Evolutionary conservation across 2,888 invertebrate genomes (phyloP).

Genomic region (Sericinus montela): DNA sequence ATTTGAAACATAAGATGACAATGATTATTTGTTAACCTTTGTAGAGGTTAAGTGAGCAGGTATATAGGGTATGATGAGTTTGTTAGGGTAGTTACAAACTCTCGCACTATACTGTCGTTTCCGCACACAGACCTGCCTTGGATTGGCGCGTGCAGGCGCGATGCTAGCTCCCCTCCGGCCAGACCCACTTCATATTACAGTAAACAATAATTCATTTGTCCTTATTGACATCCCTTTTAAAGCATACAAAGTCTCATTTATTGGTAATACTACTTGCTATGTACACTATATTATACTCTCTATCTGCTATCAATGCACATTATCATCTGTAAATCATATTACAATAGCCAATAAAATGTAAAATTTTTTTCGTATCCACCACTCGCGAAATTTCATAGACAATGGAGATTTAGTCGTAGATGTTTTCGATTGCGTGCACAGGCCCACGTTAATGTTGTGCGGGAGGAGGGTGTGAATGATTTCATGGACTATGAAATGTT

Average conservation of each 20-base stretch:
- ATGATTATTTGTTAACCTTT: too few species aligned
- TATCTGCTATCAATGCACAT: too few species aligned
- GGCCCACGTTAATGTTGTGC: too few species aligned
- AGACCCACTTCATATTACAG: constrained; percentile 65
- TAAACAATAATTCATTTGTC: constrained; percentile 36
- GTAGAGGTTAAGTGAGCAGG: too few species aligned
- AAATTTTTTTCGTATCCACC: background rate
- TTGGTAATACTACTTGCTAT: background rate
- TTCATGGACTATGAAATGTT: background rate
- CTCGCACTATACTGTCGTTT: constrained; percentile 46
- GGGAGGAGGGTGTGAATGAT: too few species aligned
- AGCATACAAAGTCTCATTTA: background rate
- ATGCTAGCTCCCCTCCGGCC: constrained; percentile 63
- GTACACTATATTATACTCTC: background rate
- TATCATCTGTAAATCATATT: too few species aligned
- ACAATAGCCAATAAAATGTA: too few species aligned
- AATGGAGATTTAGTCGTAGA: background rate
- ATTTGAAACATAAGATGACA: too few species aligned
- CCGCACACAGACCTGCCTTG: constrained; percentile 71
- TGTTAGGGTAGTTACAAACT: constrained; percentile 16
- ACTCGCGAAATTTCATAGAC: background rate
- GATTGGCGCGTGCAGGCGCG: constrained; percentile 66
- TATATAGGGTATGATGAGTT: too few species aligned
- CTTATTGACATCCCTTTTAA: constrained; percentile 6
- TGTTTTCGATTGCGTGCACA: background rate